phyloP scores from a whole-genome alignment of 2,113 vertebrate species.

The Gorsachius goisagi region DNA sequence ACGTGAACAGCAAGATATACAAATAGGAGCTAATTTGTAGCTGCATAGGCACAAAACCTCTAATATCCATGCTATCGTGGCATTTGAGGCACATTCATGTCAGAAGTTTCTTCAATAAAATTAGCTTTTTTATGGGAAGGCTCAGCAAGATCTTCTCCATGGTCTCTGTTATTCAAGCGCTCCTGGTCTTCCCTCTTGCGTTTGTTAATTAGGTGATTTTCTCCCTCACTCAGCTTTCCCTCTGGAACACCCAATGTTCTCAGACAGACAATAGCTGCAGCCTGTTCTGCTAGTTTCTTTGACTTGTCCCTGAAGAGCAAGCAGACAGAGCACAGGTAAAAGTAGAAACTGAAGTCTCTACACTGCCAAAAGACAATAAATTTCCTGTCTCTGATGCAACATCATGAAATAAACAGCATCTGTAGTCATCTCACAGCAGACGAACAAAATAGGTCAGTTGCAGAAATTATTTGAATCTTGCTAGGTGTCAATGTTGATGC shows the following conservation, averaged over 20 bases:
- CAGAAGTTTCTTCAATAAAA: constrained; percentile 43
- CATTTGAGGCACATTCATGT: constrained; percentile 12
- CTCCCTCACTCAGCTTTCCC: constrained; percentile 80
- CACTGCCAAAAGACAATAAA: background rate
- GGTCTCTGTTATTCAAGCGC: constrained; percentile 8
- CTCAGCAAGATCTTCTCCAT: constrained; percentile 38
- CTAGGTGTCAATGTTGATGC: background rate
- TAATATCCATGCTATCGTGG: background rate
- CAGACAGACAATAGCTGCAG: constrained; percentile 91
- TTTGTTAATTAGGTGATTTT: constrained; percentile 80
- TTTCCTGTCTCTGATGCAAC: background rate
- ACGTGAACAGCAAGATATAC: background rate
- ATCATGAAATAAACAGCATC: background rate
- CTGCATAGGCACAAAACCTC: background rate
- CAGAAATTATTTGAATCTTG: background rate
- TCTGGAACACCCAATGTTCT: constrained; percentile 84
- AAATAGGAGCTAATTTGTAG: background rate
- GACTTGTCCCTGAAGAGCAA: constrained; percentile 91
- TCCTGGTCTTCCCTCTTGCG: constrained; percentile 84
- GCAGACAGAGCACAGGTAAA: constrained; percentile 1
- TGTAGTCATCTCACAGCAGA: background rate
- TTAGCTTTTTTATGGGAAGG: constrained; percentile 71
- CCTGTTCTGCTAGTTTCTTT: constrained; percentile 94
- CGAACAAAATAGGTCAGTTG: background rate
- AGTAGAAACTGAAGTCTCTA: background rate